phyloP scores from a whole-genome alignment of 2,113 vertebrate species.

The Stigmatopora nigra region DNA sequence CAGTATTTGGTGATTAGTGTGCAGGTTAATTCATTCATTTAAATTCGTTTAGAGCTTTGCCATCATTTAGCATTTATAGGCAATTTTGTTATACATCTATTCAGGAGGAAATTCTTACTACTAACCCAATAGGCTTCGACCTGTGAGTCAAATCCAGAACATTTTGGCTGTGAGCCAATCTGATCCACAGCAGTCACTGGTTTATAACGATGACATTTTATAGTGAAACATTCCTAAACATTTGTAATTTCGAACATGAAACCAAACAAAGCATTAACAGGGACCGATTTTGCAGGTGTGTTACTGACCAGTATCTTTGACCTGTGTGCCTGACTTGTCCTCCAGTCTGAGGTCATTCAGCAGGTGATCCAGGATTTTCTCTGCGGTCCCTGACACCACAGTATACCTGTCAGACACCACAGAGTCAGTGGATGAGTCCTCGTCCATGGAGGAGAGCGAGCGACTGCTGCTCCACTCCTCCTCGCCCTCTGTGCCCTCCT shows the following conservation, averaged over 20 bases:
- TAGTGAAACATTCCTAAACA: background rate
- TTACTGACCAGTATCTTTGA: conserved; percentile 85
- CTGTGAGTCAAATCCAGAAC: background rate
- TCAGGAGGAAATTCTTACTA: background rate
- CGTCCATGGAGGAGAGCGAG: conserved; percentile 87
- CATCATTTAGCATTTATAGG: background rate
- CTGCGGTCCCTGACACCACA: conserved; percentile 87
- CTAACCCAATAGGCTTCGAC: background rate
- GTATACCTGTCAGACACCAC: conserved; percentile 89
- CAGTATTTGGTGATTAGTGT: background rate
- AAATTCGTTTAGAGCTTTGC: background rate
- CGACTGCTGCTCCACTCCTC: conserved; percentile 85
- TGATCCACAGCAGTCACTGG: background rate
- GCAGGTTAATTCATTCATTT: background rate
- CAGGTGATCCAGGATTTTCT: conserved; percentile 93
- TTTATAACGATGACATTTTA: background rate
- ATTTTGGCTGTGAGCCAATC: background rate
- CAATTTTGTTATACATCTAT: background rate
- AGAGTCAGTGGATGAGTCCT: conserved; percentile 80
- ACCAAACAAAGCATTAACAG: background rate
- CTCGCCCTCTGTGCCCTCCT: conserved; percentile 78
- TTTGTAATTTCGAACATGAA: background rate
- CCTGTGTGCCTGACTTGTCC: conserved; percentile 51
- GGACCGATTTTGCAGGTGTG: background rate
- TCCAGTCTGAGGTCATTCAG: conserved; percentile 84